Conservation (phyloP, 2,888 invertebrate genomes). For the Catocala fraxini region DNA sequence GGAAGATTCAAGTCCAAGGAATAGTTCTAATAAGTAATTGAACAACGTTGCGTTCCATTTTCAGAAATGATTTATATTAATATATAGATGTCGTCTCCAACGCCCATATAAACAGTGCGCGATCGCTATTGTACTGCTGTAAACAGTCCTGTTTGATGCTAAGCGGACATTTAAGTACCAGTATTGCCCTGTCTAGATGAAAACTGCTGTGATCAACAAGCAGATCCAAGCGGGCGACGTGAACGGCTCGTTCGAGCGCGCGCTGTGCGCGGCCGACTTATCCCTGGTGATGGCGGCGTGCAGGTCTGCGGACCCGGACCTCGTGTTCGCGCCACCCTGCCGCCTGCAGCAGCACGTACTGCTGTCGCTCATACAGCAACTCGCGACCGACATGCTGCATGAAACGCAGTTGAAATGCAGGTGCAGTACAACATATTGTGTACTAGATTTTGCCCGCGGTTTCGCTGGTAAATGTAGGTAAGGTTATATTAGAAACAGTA, state of each 20-base stretch:
- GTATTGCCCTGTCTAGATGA: slow-evolving; percentile 67
- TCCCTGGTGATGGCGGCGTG: slow-evolving; percentile 94
- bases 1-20: too few species aligned
- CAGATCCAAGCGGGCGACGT: slow-evolving; percentile 88
- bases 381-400: slow-evolving; percentile 95
- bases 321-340: slow-evolving; percentile 91
- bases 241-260: slow-evolving; percentile 95
- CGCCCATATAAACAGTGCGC: too few species aligned
- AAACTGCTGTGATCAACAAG: slow-evolving; percentile 66
- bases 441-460: too few species aligned
- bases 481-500: too few species aligned
- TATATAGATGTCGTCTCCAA: too few species aligned
- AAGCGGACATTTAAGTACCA: too few species aligned
- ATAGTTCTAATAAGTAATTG: too few species aligned
- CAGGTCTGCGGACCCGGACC: slow-evolving; percentile 92
- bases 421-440: slow-evolving; percentile 46
- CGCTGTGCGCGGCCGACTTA: slow-evolving; percentile 94
- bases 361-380: slow-evolving; percentile 96
- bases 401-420: slow-evolving; percentile 89
- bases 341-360: slow-evolving; percentile 94
- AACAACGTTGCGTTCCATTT: too few species aligned
- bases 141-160: too few species aligned
- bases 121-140: too few species aligned
- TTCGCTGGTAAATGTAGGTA: too few species aligned
- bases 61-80: too few species aligned